A percentile compares a stretch with the other conserved stretches of the same genome.
Conservation (phyloP, 2,797 vertebrate genomes). For the Pantherophis vulpinus region DNA sequence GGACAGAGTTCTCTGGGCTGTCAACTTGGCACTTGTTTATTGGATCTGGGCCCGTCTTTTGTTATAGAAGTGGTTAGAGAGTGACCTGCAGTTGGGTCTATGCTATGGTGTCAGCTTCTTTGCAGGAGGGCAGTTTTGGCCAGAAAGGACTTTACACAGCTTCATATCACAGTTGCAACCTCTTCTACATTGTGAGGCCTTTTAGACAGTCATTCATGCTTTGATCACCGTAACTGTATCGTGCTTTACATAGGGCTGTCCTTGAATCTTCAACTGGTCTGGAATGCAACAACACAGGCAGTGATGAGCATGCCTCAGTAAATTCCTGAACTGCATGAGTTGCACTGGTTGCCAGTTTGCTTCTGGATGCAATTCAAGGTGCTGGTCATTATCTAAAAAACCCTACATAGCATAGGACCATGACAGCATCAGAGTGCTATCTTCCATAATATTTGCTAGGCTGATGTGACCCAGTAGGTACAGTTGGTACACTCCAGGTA, state of each 20-base stretch:
- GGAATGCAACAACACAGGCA: not conserved
- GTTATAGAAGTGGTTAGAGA: not conserved
- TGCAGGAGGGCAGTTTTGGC: not conserved
- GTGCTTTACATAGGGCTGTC: not conserved
- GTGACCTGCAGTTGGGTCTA: not conserved
- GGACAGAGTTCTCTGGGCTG: not conserved
- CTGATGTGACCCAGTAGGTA: not conserved
- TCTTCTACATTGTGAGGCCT: not conserved
- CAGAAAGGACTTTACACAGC: not conserved
- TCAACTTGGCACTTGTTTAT: not conserved
- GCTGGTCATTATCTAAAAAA: not conserved
- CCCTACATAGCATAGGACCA: not conserved
- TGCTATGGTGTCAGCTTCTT: not conserved
- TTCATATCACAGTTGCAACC: not conserved
- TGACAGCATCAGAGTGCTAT: not conserved
- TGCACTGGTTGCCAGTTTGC: no score
- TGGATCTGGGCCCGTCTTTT: not conserved
- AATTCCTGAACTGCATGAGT: not conserved
- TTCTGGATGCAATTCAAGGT: not conserved
- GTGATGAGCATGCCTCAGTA: not conserved
- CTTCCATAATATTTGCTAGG: not conserved
- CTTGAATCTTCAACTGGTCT: not conserved
- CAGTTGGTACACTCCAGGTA: not conserved
- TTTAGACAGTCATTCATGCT: not conserved
- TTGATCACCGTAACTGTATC: not conserved